A percentile compares a stretch with the other conserved stretches of the same genome.
phyloP scores from a whole-genome alignment of 92 coral and sea anemone genomes.

The Epizoanthus fatuus region DNA sequence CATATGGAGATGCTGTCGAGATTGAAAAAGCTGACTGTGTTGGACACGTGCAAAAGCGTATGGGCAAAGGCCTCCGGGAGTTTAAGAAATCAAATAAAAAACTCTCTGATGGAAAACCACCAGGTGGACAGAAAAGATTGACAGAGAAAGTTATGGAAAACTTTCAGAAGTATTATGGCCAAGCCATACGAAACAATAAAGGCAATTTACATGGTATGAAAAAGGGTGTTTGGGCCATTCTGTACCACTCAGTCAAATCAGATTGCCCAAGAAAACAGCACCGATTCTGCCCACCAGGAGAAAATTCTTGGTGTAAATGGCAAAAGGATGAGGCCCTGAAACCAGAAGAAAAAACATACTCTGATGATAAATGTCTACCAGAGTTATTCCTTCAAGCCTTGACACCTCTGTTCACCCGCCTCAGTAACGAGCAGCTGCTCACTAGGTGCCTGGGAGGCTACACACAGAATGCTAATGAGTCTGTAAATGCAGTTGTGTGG shows the following conservation, averaged over 20 bases:
- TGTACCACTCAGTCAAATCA: constrained; percentile 3
- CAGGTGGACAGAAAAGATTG: neutral
- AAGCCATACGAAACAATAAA: constrained; percentile 8
- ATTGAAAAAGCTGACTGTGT: constrained; percentile 10
- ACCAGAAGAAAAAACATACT: constrained; percentile 2
- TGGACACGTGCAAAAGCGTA: neutral
- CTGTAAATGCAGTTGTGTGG: neutral
- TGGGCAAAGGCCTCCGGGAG: constrained; percentile 3
- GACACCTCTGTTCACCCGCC: neutral
- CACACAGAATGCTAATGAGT: constrained; percentile 1
- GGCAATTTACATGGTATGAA: constrained; percentile 7
- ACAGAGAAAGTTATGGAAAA: neutral
- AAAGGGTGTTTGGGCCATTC: constrained; percentile 1
- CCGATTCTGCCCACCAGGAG: neutral
- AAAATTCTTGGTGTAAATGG: constrained; percentile 14
- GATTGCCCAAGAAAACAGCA: constrained; percentile 12
- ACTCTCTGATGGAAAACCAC: neutral
- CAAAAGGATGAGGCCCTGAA: neutral
- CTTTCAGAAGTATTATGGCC: constrained; percentile 1
- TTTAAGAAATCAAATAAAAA: neutral
- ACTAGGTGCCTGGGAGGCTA: neutral
- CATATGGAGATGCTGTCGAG: constrained; percentile 9
- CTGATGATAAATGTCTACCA: constrained; percentile 4
- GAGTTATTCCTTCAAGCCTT: constrained; percentile 20
- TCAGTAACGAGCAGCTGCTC: neutral